Conservation (phyloP, 2,888 invertebrate genomes). For the Xylocampa areola region DNA sequence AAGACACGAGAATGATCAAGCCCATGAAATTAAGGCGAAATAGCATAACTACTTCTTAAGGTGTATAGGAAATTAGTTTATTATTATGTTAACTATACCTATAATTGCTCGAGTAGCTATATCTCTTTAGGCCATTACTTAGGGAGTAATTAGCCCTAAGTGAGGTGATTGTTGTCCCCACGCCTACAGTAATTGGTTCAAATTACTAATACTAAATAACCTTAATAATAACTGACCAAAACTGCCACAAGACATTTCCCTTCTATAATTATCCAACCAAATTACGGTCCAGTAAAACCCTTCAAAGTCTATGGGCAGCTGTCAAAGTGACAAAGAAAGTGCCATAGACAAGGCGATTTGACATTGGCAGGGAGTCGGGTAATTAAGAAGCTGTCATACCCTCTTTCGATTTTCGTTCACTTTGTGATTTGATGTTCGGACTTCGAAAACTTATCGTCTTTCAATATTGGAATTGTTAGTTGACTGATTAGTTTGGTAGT, state of each 20-base stretch:
- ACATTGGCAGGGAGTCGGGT: constrained; percentile 34
- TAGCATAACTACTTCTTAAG: no score
- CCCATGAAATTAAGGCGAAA: no score
- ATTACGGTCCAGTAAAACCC: constrained; percentile 20
- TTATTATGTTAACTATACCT: no score
- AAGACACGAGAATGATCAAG: no score
- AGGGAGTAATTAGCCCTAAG: constrained; percentile 13
- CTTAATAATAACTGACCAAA: background rate
- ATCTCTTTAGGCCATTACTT: constrained; percentile 4
- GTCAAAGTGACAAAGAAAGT: constrained; percentile 55
- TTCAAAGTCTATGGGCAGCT: constrained; percentile 37
- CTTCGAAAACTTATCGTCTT: constrained; percentile 9
- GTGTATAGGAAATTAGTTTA: no score
- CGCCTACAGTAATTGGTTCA: constrained; percentile 9
- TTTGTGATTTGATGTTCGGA: constrained; percentile 13
- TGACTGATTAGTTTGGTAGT: background rate
- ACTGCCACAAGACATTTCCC: constrained; percentile 3
- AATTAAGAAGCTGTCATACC: constrained; percentile 51
- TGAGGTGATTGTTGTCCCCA: constrained; percentile 3
- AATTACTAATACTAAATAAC: constrained; percentile 4
- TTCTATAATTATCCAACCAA: constrained; percentile 12
- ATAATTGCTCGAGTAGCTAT: background rate
- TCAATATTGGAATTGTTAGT: background rate
- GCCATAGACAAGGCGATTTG: constrained; percentile 35
- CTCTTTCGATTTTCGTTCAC: constrained; percentile 30